Percentiles rank a stretch among this genome's conserved stretches.
phyloP scores from a whole-genome alignment of 2,113 vertebrate species.

The Shinisaurus crocodilurus region DNA sequence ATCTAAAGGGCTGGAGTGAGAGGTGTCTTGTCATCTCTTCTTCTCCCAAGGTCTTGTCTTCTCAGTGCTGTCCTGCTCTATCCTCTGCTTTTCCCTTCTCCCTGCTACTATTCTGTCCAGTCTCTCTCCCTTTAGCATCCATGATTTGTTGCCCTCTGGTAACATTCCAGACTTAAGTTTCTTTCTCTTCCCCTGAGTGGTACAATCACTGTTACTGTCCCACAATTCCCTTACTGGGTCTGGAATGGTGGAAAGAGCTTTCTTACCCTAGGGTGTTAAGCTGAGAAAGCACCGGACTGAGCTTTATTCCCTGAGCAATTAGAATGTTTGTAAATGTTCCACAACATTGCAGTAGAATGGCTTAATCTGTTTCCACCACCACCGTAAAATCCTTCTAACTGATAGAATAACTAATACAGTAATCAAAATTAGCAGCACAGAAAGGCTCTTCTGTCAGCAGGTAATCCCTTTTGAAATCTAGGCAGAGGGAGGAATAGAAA shows the following conservation, averaged over 20 bases:
- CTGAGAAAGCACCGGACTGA: no score
- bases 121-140: no score
- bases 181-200: no score
- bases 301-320: not conserved
- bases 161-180: not conserved
- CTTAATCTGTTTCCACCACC: not conserved
- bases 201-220: not conserved
- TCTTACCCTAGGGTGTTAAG: no score
- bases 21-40: not conserved
- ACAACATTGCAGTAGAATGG: not conserved
- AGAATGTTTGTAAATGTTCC: not conserved
- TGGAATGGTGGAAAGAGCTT: no score
- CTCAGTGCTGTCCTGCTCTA: not conserved
- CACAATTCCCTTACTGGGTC: not conserved
- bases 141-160: not conserved
- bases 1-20: not conserved
- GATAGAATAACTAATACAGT: not conserved
- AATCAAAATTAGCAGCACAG: not conserved
- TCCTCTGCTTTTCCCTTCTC: not conserved
- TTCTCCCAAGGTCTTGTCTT: not conserved
- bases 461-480: not conserved
- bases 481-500: not conserved
- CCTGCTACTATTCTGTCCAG: not conserved
- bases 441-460: not conserved
- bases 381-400: not conserved